Conservation (phyloP, 2,113 vertebrate species). For the Nyctibius bracteatus region DNA sequence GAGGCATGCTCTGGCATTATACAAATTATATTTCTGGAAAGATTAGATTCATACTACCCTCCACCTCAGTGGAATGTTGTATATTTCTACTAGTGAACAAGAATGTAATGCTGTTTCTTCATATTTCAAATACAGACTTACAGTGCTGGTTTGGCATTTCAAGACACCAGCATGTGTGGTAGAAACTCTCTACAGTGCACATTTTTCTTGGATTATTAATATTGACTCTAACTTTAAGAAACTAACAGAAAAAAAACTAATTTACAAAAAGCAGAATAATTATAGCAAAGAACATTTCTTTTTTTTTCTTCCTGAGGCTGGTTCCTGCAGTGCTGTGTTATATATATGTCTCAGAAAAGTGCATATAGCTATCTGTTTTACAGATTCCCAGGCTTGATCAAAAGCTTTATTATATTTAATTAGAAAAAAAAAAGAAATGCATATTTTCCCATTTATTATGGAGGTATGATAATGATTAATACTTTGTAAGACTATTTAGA, state of each 20-base stretch:
- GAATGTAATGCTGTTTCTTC: not conserved
- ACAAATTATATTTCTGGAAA: not conserved
- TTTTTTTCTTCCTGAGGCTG: not conserved
- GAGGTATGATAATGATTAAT: not conserved
- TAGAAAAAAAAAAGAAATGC: not conserved
- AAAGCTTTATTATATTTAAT: not conserved
- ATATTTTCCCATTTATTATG: not conserved
- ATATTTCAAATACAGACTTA: not conserved
- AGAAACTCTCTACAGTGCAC: not conserved
- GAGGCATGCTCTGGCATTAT: not conserved
- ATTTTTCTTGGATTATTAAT: not conserved
- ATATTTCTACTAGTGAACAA: not conserved
- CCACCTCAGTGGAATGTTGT: not conserved
- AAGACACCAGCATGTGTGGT: not conserved
- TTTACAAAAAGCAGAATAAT: not conserved
- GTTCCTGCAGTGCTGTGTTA: not conserved
- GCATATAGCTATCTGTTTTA: not conserved
- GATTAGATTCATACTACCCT: not conserved
- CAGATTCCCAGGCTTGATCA: not conserved
- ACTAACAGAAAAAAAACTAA: not conserved
- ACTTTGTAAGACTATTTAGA: not conserved
- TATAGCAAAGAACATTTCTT: not conserved
- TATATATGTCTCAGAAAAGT: not conserved
- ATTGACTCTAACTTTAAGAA: not conserved
- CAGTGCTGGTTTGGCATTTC: not conserved